phyloP scores from a whole-genome alignment of 30 jellyfish, hydroid and myxozoan species.

The Aurelia aurita region DNA sequence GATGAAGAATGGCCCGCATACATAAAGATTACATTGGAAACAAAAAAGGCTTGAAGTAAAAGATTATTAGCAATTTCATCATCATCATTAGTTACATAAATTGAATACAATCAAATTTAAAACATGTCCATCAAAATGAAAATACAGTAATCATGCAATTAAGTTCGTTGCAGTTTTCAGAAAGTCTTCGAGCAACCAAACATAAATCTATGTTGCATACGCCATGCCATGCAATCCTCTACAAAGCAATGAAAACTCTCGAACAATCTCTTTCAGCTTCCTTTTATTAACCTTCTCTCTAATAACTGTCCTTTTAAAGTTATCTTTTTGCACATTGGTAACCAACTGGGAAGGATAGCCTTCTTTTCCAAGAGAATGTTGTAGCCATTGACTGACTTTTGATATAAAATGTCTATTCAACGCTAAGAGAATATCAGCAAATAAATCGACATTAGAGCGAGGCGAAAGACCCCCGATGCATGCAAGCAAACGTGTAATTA shows the following conservation, averaged over 20 bases:
- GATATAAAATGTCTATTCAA: slow-evolving; percentile 62
- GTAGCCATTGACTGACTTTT: slow-evolving; percentile 63
- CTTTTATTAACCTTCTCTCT: slow-evolving; percentile 81
- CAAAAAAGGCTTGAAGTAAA: no score
- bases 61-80: no score
- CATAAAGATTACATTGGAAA: no score
- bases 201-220: slow-evolving; percentile 34
- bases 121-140: no score
- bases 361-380: slow-evolving; percentile 46
- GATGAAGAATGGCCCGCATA: no score
- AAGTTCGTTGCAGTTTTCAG: no score
- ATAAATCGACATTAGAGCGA: slow-evolving; percentile 68
- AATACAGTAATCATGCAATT: no score
- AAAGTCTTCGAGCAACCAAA: no score
- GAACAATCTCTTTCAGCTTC: slow-evolving; percentile 69
- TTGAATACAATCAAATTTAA: no score
- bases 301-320: slow-evolving; percentile 66
- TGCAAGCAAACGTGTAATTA: slow-evolving; percentile 51
- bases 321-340: slow-evolving; percentile 62
- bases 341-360: slow-evolving; percentile 73
- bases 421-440: slow-evolving; percentile 76
- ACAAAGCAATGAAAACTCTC: slow-evolving; percentile 80
- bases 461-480: slow-evolving; percentile 89
- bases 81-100: no score
- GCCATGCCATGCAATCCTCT: slow-evolving; percentile 91